A percentile compares a stretch with the other conserved stretches of the same genome.
phyloP scores from a whole-genome alignment of 2,113 vertebrate species.

The Hassar affinis region DNA sequence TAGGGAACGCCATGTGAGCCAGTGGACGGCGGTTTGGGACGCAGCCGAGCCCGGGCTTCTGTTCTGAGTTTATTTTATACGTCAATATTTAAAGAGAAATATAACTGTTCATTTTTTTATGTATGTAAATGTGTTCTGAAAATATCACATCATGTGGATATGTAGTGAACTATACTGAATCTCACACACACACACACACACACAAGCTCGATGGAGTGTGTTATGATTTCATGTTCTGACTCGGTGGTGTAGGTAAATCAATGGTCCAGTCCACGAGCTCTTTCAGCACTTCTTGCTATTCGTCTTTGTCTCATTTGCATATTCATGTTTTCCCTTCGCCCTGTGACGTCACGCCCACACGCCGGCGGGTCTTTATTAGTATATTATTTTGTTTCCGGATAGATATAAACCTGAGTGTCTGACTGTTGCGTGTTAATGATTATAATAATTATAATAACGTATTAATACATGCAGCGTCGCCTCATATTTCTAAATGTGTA shows the following conservation, averaged over 20 bases:
- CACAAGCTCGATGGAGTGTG: background rate
- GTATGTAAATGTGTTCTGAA: background rate
- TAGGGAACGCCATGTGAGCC: background rate
- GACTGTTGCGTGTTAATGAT: slow-evolving; percentile 59
- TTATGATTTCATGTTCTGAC: background rate
- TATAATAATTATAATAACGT: slow-evolving; percentile 57
- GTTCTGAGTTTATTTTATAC: background rate
- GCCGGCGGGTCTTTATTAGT: slow-evolving; percentile 54
- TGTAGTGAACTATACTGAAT: background rate
- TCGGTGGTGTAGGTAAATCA: background rate
- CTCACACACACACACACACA: background rate
- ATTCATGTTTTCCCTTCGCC: slow-evolving; percentile 44
- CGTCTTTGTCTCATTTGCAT: slow-evolving; percentile 17
- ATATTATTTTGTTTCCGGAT: slow-evolving; percentile 44
- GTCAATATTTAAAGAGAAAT: background rate
- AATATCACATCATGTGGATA: background rate
- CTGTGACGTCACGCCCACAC: slow-evolving; percentile 46
- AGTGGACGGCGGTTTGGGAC: background rate
- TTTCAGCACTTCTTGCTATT: background rate
- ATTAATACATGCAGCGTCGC: slow-evolving; percentile 68
- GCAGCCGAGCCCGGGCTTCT: background rate
- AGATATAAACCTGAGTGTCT: slow-evolving; percentile 60
- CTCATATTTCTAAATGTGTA: slow-evolving; percentile 59
- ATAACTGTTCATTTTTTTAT: background rate
- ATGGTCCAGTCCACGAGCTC: background rate